Percentiles rank a stretch among this genome's conserved stretches.
Evolutionary conservation across 2,797 vertebrate genomes (phyloP).

Genomic region (Thripadectes ignobilis): DNA sequence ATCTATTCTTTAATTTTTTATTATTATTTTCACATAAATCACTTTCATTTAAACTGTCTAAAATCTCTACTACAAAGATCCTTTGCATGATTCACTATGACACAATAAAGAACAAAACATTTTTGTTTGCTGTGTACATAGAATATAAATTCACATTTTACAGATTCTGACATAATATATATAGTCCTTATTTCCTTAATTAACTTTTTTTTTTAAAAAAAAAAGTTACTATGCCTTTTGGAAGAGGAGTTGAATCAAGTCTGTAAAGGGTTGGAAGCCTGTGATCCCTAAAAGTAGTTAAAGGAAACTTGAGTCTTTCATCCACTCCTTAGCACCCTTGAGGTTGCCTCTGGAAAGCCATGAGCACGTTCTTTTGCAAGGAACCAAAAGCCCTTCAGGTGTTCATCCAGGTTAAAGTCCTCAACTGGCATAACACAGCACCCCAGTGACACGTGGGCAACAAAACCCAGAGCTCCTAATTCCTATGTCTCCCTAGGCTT

Average conservation of each 20-base stretch:
- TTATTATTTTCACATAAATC: slow-evolving; percentile 23
- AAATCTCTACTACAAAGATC: not conserved
- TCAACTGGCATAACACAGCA: not conserved
- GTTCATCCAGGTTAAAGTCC: not conserved
- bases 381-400: not conserved
- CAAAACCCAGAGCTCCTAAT: not conserved
- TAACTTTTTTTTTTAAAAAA: not conserved
- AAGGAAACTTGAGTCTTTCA: not conserved
- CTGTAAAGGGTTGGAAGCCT: not conserved
- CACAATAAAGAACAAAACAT: not conserved
- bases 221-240: not conserved
- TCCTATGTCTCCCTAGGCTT: not conserved
- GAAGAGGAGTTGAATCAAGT: not conserved
- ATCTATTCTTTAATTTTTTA: slow-evolving; percentile 48
- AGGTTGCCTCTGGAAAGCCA: not conserved
- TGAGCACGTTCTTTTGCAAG: not conserved
- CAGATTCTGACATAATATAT: not conserved
- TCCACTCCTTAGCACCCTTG: not conserved
- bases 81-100: slow-evolving; percentile 3
- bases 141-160: not conserved
- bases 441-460: rapidly evolving
- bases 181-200: not conserved
- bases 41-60: slow-evolving; percentile 31
- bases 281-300: not conserved
- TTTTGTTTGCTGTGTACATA: slow-evolving; percentile 38